Conservation (phyloP, 2,113 vertebrate species). For the Helogale parvula region DNA sequence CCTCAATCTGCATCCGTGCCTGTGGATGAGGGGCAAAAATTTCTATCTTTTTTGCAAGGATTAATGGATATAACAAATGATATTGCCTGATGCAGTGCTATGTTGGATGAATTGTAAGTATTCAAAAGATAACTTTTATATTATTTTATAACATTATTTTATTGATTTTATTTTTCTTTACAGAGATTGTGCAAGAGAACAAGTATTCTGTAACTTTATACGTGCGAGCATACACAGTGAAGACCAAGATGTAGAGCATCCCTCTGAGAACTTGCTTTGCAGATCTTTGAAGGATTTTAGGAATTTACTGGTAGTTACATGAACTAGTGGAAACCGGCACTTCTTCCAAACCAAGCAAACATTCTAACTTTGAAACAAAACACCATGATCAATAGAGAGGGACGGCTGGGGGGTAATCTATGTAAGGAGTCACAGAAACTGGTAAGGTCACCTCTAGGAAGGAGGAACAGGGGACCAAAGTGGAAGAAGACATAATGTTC, state of each 20-base stretch:
- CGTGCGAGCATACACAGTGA: not conserved
- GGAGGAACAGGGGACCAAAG: not conserved
- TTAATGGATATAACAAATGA: not conserved
- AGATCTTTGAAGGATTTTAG: not conserved
- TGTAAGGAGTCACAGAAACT: not conserved
- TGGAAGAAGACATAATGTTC: not conserved
- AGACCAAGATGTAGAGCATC: not conserved
- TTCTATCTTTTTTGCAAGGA: not conserved
- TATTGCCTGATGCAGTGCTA: not conserved
- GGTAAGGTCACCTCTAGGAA: not conserved
- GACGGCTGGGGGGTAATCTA: accelerated
- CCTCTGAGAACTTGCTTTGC: not conserved
- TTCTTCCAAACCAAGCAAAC: not conserved
- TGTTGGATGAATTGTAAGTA: not conserved
- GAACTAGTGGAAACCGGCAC: not conserved
- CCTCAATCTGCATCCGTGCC: not conserved
- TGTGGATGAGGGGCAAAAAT: not conserved
- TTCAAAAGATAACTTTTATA: not conserved
- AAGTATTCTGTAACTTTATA: not conserved
- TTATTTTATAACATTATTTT: not conserved
- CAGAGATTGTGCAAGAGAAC: not conserved
- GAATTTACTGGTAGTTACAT: not conserved
- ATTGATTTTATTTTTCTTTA: not conserved
- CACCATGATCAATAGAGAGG: not conserved
- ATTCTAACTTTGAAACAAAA: not conserved